These are phyloP conservation scores for Oxyura jamaicensis DNA, from an alignment of 2,113 vertebrate genomes.

Conservation along the genomic window DNA sequence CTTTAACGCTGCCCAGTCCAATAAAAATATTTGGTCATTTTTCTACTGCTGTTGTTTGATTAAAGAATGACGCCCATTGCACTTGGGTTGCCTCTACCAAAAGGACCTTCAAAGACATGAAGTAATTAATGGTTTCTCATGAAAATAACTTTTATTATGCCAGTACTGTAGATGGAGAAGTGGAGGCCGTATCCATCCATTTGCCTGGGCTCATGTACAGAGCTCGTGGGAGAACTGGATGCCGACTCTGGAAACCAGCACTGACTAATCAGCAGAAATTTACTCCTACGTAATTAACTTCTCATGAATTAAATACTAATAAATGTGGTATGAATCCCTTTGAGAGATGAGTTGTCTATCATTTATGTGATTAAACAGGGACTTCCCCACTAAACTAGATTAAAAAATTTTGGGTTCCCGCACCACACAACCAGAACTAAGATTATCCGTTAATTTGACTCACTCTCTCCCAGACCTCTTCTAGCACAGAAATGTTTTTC, in stretches of 20 bases:
- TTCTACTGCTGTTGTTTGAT: neutral
- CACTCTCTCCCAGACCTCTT: neutral
- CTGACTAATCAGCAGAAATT: constrained; percentile 47
- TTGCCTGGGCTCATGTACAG: neutral
- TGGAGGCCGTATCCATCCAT: neutral
- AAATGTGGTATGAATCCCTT: constrained; percentile 13
- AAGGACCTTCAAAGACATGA: neutral
- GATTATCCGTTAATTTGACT: neutral
- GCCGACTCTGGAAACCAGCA: constrained; percentile 1
- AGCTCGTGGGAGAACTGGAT: constrained; percentile 21
- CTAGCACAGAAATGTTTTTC: neutral
- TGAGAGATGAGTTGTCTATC: constrained; percentile 16
- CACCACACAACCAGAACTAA: neutral
- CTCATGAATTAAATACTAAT: constrained; percentile 54
- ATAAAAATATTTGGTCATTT: constrained; percentile 24
- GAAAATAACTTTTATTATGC: neutral
- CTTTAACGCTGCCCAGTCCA: neutral
- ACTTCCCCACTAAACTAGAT: neutral
- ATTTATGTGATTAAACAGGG: constrained; percentile 16
- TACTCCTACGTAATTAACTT: constrained; percentile 30
- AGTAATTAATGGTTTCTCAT: neutral
- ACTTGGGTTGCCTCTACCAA: neutral
- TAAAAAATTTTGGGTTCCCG: neutral
- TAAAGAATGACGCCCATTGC: neutral
- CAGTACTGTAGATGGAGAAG: neutral